A percentile compares a stretch with the other conserved stretches of the same genome.
These are phyloP conservation scores for Phaethornis superciliosus DNA, from an alignment of 2,113 vertebrate species.

Conservation along the genomic window DNA sequence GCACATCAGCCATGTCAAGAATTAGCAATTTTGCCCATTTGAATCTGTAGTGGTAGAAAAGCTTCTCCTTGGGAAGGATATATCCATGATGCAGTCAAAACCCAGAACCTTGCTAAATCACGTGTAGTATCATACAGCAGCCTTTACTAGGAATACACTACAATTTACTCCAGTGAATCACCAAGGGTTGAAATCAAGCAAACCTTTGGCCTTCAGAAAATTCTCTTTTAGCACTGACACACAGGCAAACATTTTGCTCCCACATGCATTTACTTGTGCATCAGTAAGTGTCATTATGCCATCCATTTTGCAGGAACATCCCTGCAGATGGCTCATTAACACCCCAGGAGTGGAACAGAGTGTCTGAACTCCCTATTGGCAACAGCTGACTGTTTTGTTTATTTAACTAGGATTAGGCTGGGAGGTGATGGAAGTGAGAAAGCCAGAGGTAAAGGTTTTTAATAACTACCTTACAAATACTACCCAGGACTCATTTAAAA, in stretches of 20 bases:
- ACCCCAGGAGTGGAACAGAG: not conserved
- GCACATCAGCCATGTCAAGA: fast-evolving
- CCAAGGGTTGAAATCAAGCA: not conserved
- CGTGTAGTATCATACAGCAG: fast-evolving
- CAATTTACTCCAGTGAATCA: not conserved
- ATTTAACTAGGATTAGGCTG: not conserved
- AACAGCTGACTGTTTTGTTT: constrained; percentile 13
- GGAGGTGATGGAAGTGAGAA: not conserved
- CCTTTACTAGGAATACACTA: not conserved
- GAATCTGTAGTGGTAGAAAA: not conserved
- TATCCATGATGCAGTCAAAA: fast-evolving
- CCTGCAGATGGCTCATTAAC: not conserved
- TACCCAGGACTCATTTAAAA: not conserved
- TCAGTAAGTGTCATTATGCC: not conserved
- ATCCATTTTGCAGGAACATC: not conserved
- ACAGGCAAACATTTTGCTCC: not conserved
- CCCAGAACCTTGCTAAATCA: not conserved
- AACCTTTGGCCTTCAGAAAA: not conserved
- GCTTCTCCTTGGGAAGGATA: not conserved
- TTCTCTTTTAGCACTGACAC: not conserved
- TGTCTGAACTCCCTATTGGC: not conserved
- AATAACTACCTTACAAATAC: not conserved
- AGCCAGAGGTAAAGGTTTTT: not conserved
- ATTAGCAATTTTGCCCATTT: not conserved
- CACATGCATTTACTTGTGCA: not conserved